A percentile compares a stretch with the other conserved stretches of the same genome.
Evolutionary conservation across 2,888 invertebrate genomes (phyloP).

Genomic region (Cepaea hortensis): DNA sequence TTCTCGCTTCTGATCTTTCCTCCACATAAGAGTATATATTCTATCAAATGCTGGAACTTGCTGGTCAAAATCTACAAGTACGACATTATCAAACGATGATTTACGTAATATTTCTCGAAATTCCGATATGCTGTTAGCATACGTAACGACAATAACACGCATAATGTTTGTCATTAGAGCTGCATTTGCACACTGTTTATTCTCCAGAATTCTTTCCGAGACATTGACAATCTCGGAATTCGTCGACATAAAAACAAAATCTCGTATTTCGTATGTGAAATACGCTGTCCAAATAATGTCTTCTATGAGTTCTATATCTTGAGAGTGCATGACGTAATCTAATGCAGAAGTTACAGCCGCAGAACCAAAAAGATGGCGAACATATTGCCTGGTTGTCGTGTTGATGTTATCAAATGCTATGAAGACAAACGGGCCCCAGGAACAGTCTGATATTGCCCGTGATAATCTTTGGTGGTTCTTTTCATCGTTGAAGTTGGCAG

Average conservation of each 20-base stretch:
- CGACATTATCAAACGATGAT: constrained; percentile 13
- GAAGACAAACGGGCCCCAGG: not conserved
- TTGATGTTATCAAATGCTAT: not conserved
- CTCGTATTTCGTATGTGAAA: not conserved
- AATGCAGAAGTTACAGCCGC: not conserved
- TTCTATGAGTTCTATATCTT: not conserved
- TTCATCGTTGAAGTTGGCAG: too few species aligned
- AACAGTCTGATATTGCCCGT: not conserved
- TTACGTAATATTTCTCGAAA: not conserved
- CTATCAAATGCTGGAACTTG: not conserved
- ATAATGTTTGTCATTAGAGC: not conserved
- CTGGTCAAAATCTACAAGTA: not conserved
- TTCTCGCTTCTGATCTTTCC: not conserved
- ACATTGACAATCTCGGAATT: not conserved
- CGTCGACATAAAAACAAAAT: not conserved
- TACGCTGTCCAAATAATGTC: not conserved
- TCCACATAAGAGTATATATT: constrained; percentile 17
- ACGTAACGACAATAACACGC: not conserved
- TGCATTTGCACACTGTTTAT: not conserved
- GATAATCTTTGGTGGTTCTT: not conserved
- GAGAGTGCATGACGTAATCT: not conserved
- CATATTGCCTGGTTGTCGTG: not conserved
- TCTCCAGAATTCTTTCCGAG: not conserved
- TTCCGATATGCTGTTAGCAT: not conserved
- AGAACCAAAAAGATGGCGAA: not conserved